Percentiles rank a stretch among this genome's conserved stretches.
These are phyloP conservation scores for Notocelia uddmanniana DNA, from an alignment of 2,888 invertebrate genomes.

Conservation along the genomic window DNA sequence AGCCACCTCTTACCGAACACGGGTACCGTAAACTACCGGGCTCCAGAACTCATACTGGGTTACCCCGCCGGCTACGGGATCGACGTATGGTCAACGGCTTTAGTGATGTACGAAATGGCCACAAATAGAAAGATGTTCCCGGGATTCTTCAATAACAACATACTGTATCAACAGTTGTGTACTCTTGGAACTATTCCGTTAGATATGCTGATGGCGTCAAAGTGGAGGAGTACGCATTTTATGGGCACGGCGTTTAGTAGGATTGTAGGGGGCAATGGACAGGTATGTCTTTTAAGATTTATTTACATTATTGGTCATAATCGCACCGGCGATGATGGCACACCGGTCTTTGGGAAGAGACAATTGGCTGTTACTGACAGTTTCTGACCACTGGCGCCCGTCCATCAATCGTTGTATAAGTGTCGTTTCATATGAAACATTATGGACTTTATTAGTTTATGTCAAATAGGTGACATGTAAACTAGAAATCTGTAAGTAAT, in stretches of 20 bases:
- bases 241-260: conserved; percentile 53
- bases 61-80: conserved; percentile 58
- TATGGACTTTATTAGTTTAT: too few relatives aligned
- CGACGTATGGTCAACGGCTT: conserved; percentile 71
- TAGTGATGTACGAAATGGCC: conserved; percentile 70
- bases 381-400: too few relatives aligned
- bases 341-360: too few relatives aligned
- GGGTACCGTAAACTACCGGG: conserved; percentile 62
- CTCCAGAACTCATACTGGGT: conserved; percentile 72
- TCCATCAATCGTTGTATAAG: too few relatives aligned
- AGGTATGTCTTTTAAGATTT: conserved; percentile 49
- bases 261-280: conserved; percentile 40
- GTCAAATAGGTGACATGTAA: too few relatives aligned
- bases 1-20: conserved; percentile 50
- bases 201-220: conserved; percentile 58
- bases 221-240: conserved; percentile 55
- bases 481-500: too few relatives aligned
- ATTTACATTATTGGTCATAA: not conserved
- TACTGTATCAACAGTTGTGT: conserved; percentile 64
- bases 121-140: conserved; percentile 58
- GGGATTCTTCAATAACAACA: conserved; percentile 58
- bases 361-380: too few relatives aligned
- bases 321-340: too few relatives aligned
- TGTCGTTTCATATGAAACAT: too few relatives aligned
- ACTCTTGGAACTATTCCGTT: conserved; percentile 58